Evolutionary conservation across 2,888 invertebrate genomes (phyloP).

Genomic region (Alloscopus bannaensis): DNA sequence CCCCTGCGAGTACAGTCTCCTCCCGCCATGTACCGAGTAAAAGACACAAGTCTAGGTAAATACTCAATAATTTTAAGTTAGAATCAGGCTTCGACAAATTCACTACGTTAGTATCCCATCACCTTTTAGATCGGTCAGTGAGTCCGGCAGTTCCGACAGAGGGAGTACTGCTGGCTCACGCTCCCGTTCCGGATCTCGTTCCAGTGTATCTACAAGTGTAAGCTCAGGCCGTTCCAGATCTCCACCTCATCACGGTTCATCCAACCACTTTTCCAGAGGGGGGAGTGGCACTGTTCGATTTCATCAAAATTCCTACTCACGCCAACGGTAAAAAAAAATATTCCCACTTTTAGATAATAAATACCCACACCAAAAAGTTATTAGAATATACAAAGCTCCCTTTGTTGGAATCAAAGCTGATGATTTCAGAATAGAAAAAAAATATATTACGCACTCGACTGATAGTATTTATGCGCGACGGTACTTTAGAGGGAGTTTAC

Average conservation of each 20-base stretch:
- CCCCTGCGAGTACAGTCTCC: slow-evolving; percentile 72
- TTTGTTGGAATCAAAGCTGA: too few species aligned
- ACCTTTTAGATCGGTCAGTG: slow-evolving; percentile 72
- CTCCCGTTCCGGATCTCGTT: slow-evolving; percentile 75
- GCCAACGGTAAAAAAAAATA: slow-evolving; percentile 73
- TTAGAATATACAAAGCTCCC: too few species aligned
- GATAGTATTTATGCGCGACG: slow-evolving; percentile 62
- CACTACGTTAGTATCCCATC: not conserved
- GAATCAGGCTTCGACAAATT: too few species aligned
- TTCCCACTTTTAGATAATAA: slow-evolving; percentile 22
- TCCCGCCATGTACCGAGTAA: slow-evolving; percentile 72
- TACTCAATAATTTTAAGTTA: not conserved
- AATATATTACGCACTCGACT: slow-evolving; percentile 49
- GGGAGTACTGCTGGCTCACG: slow-evolving; percentile 75
- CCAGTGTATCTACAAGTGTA: slow-evolving; percentile 80
- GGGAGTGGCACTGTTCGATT: slow-evolving; percentile 69
- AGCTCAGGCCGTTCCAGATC: slow-evolving; percentile 76
- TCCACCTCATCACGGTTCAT: slow-evolving; percentile 71
- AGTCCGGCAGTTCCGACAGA: slow-evolving; percentile 74
- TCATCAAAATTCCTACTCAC: slow-evolving; percentile 72
- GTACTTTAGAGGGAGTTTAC: slow-evolving; percentile 54
- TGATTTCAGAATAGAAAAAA: too few species aligned
- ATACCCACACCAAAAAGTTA: too few species aligned
- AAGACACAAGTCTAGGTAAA: slow-evolving; percentile 73
- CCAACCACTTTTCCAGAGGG: slow-evolving; percentile 71